These are phyloP conservation scores for Zalophus californianus DNA, from an alignment of 2,797 vertebrate species.

Conservation along the genomic window DNA sequence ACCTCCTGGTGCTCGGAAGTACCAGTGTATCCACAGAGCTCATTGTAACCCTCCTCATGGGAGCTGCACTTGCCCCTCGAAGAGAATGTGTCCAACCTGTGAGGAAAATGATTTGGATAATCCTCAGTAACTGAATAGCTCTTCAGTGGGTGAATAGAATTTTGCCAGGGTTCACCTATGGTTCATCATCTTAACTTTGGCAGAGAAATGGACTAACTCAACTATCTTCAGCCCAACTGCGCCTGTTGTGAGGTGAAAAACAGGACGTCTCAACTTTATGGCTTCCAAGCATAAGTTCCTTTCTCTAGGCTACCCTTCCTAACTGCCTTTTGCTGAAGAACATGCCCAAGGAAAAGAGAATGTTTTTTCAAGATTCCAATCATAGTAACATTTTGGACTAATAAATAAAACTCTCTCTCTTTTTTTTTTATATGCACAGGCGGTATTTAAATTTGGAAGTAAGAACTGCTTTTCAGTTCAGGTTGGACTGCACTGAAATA, in stretches of 20 bases:
- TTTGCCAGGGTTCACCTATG: not conserved
- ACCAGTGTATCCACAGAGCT: constrained; percentile 88
- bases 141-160: not conserved
- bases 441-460: constrained; percentile 88
- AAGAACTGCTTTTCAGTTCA: constrained; percentile 85
- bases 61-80: constrained; percentile 88
- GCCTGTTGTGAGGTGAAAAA: not conserved
- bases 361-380: constrained; percentile 86
- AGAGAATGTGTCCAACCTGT: constrained; percentile 91
- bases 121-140: not conserved
- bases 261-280: not conserved
- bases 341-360: constrained; percentile 81
- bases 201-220: not conserved
- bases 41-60: constrained; percentile 89
- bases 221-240: not conserved
- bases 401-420: constrained; percentile 84
- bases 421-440: constrained; percentile 85
- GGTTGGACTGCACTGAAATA: constrained; percentile 87
- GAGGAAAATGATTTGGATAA: constrained; percentile 87
- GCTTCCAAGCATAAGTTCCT: not conserved
- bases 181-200: not conserved
- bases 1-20: constrained; percentile 89
- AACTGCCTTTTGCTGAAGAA: constrained; percentile 82
- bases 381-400: constrained; percentile 86
- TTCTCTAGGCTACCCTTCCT: constrained; percentile 82